Conservation (phyloP, 2,888 invertebrate genomes). For the Acanthosoma haemorrhoidale region DNA sequence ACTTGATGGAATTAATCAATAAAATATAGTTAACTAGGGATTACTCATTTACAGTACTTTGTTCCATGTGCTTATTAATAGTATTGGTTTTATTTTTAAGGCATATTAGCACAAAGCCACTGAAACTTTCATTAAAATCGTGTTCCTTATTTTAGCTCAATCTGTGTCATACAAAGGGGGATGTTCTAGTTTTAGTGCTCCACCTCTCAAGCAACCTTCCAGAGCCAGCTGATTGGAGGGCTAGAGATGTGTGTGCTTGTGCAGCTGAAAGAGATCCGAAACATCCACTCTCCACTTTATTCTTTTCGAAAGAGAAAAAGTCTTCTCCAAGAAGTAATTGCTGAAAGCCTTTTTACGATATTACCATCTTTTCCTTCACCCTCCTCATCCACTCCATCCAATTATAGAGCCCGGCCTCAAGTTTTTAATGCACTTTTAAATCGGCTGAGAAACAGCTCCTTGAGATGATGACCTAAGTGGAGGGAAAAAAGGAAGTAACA, state of each 20-base stretch:
- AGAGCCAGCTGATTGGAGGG: constrained; percentile 1
- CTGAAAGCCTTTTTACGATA: neutral
- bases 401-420: neutral
- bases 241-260: neutral
- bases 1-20: too few species aligned
- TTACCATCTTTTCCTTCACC: constrained; percentile 7
- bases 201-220: too few species aligned
- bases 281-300: neutral
- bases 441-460: neutral
- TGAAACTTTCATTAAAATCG: too few species aligned
- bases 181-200: too few species aligned
- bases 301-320: neutral
- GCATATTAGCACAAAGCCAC: too few species aligned
- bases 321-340: constrained; percentile 4
- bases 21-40: too few species aligned
- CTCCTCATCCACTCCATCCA: neutral
- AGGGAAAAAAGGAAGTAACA: too few species aligned
- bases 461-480: neutral
- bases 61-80: too few species aligned
- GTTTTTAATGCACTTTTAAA: constrained; percentile 14
- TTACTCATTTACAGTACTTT: too few species aligned
- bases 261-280: neutral
- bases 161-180: too few species aligned
- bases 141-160: too few species aligned
- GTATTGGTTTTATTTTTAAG: too few species aligned